Percentiles rank a stretch among this genome's conserved stretches.
Conservation (phyloP, 2,113 vertebrate species). For the Brachyhypopomus gauderio region DNA sequence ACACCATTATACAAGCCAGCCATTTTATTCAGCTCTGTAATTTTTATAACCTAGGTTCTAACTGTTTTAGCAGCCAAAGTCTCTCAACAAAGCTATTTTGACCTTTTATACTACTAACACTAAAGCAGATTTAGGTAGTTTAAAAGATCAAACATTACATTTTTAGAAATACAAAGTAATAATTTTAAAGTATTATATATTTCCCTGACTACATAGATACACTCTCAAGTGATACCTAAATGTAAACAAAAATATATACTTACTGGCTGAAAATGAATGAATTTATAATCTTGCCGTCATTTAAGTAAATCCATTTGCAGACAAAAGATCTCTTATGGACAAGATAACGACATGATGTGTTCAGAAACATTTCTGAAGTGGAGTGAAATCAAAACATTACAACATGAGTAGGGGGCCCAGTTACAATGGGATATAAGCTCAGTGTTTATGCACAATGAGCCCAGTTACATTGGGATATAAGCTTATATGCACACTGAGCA, state of each 20-base stretch:
- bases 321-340: background rate
- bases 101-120: too few relatives aligned
- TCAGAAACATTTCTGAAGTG: slow-evolving; percentile 40
- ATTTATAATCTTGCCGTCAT: background rate
- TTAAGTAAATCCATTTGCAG: slow-evolving; percentile 48
- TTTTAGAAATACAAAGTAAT: too few relatives aligned
- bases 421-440: background rate
- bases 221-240: background rate
- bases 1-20: background rate
- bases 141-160: too few relatives aligned
- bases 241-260: background rate
- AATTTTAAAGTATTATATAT: too few relatives aligned
- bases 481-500: background rate
- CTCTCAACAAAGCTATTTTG: too few relatives aligned
- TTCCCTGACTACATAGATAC: too few relatives aligned
- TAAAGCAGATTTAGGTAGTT: too few relatives aligned
- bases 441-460: background rate
- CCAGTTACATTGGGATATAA: too few relatives aligned
- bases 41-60: background rate
- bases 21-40: background rate
- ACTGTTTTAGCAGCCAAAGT: too few relatives aligned
- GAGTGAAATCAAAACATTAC: background rate
- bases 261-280: slow-evolving; percentile 52
- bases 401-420: background rate
- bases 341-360: slow-evolving; percentile 41